phyloP scores from a whole-genome alignment of 1,140 invertebrate genomes.

The Drosophila tropicalis region DNA sequence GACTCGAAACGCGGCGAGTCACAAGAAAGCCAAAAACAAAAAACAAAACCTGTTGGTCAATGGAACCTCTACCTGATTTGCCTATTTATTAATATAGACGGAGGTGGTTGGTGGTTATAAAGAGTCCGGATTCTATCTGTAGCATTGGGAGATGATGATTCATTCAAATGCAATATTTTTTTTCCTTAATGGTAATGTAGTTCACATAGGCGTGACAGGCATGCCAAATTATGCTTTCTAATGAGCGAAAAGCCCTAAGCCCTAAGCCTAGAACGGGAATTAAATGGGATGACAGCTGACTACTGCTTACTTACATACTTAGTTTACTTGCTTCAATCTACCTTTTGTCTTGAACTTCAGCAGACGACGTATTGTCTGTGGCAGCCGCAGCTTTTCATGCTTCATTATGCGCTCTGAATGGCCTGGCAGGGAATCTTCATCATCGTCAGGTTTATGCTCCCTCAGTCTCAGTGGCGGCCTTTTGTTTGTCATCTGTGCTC shows the following conservation, averaged over 20 bases:
- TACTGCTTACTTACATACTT: background rate
- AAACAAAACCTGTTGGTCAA: conserved; percentile 62
- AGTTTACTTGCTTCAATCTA: background rate
- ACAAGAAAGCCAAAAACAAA: conserved; percentile 19
- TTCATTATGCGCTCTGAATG: conserved; percentile 65
- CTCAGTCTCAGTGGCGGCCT: conserved; percentile 22
- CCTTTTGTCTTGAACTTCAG: conserved; percentile 16
- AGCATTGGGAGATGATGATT: conserved; percentile 43
- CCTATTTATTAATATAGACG: conserved; percentile 59
- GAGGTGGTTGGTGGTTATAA: background rate
- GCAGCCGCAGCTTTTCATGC: conserved; percentile 54
- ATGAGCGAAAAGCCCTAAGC: conserved; percentile 49
- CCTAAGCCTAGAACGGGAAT: conserved; percentile 13
- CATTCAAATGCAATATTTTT: conserved; percentile 47
- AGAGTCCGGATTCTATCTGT: too few relatives aligned
- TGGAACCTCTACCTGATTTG: conserved; percentile 66
- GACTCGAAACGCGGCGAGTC: conserved; percentile 20
- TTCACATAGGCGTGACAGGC: conserved; percentile 40
- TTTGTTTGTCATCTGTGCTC: conserved; percentile 54
- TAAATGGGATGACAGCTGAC: conserved; percentile 1
- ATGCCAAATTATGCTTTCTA: conserved; percentile 68
- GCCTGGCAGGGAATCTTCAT: conserved; percentile 27
- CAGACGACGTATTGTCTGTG: conserved; percentile 63
- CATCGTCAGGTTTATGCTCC: conserved; percentile 22
- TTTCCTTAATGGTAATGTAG: conserved; percentile 25